Base-by-base conservation (phyloP, 2,888 invertebrate genomes). In the Asteroscopus sphinx region DNA sequence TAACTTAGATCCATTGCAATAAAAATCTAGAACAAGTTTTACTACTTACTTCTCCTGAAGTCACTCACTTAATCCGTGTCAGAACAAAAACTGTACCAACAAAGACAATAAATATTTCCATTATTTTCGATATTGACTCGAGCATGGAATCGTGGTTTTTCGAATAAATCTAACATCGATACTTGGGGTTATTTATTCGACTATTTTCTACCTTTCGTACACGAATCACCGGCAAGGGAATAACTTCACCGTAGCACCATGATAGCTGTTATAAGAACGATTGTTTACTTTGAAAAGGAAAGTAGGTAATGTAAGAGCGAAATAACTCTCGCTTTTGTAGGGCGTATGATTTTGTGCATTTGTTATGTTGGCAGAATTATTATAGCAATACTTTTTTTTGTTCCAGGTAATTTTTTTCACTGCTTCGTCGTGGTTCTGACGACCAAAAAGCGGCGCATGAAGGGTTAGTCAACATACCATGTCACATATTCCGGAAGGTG, bases 151-250 rank as follows among this genome's bases (percentile, higher is more conserved):
- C 44, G 32, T 41, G 60, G 49, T 48, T 66, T 70, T 69, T 65
- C 39, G 66, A 77, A 81, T 79, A 81, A 79, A 77, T 80, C 68
- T 68, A 51, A 65, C 76, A 77, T 61, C 52, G 59, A 68, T 67
- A 73, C 59, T 17, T 15, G 57, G 54, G 55, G 69, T 78, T 79
- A 71, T 77, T 75, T 77, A 76, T 77, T 59, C 63, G 65, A 56
- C 52, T 66, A 69, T 71, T 70, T 64, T 68, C n/a, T 73, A 76
- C 76, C 73, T 76, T 59, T 62, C 55, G 48, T 36, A 40, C 21
- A 47, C 45, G 63, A 75, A 69, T 74, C 75, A 76, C 64, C 75
- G 35, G 32, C 36, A 39, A 9, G 73, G 73, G 73, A 73, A 61
- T 67, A 64, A 33, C 15, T 32, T 12, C 48, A 26, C 15, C 0